These are phyloP conservation scores for Macrophya alboannulata DNA, from an alignment of 2,888 invertebrate species.

Conservation along the genomic window DNA sequence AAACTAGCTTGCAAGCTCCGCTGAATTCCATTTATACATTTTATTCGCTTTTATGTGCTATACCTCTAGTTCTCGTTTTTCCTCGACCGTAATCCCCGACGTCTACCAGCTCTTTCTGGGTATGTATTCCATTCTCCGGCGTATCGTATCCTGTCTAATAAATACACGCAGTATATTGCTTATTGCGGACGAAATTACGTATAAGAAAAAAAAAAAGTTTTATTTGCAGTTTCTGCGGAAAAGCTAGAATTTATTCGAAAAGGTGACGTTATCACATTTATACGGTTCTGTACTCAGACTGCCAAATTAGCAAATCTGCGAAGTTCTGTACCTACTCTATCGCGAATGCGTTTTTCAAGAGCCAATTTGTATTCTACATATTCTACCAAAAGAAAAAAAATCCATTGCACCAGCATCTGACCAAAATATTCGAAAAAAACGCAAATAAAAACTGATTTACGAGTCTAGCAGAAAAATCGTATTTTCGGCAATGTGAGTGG, in stretches of 20 bases:
- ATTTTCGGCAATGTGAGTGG: not conserved
- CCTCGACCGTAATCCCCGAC: not conserved
- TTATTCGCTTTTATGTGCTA: not conserved
- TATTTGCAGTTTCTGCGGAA: too few species aligned
- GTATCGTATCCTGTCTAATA: not conserved
- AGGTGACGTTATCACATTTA: not conserved
- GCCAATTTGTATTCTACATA: too few species aligned
- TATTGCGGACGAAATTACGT: not conserved
- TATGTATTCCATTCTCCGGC: constrained; percentile 3
- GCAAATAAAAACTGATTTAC: not conserved
- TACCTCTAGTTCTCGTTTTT: not conserved
- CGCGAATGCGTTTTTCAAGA: too few species aligned
- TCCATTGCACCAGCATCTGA: too few species aligned
- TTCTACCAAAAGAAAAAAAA: not conserved
- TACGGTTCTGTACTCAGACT: not conserved
- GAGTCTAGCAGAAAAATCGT: not conserved
- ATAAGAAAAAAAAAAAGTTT: too few species aligned
- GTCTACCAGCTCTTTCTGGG: not conserved
- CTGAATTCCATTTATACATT: constrained; percentile 15
- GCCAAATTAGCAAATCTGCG: not conserved
- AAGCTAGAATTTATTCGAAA: not conserved
- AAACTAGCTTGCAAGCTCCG: not conserved
- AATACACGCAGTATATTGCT: constrained; percentile 9
- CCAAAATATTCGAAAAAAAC: too few species aligned
- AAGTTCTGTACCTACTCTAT: not conserved